Evolutionary conservation across 2,888 invertebrate species (phyloP), one percentile per base, ranked within the genome.

Genomic region (Mesopsocus fuscifrons): DNA sequence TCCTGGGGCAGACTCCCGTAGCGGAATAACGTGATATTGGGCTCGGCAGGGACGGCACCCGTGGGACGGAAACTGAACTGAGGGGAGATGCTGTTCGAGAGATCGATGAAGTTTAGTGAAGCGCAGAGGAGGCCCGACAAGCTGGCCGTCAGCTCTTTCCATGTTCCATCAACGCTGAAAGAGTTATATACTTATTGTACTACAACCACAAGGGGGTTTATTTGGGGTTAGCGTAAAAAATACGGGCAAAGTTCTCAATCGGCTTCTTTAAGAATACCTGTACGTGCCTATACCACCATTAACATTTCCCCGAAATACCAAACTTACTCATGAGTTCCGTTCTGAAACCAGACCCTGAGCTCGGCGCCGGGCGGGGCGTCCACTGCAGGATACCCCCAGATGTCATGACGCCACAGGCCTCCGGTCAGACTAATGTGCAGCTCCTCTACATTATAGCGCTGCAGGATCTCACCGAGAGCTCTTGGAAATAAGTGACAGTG

Each of bases 111-210:
- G 62, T 95, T 94, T 9, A 98, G 65, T 2, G 97, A 97, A 9
- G 95, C 87, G 65, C 98, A 98, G 46, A 98, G 75, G 4, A 97
- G 69, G 2, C 98, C 98, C 15, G 95, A 89, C 31, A 98, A 68
- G 1, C 91, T 80, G 55, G 88, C 84, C 41, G 85, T 81, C 23
- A 98, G 64, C 52, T 81, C 77, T 53, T 75, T 75, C 97, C 97
- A 98, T 52, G 81, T 75, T 41, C 68, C 65, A 57, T 94, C 80
- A 6, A 92, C 72, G 59, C 84, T 72, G 54, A 38, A 59, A 52
- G 42, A 47, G 42, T 49, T 38, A 20, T 11, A 38, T n/a, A n/a
- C n/a, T n/a, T n/a, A n/a, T n/a, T n/a, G n/a, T n/a, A n/a, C n/a
- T n/a, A n/a, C n/a, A n/a, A n/a, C n/a, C n/a, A n/a, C n/a, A n/a